Conservation (phyloP, 1,140 invertebrate species). For the Drosophila navojoa region DNA sequence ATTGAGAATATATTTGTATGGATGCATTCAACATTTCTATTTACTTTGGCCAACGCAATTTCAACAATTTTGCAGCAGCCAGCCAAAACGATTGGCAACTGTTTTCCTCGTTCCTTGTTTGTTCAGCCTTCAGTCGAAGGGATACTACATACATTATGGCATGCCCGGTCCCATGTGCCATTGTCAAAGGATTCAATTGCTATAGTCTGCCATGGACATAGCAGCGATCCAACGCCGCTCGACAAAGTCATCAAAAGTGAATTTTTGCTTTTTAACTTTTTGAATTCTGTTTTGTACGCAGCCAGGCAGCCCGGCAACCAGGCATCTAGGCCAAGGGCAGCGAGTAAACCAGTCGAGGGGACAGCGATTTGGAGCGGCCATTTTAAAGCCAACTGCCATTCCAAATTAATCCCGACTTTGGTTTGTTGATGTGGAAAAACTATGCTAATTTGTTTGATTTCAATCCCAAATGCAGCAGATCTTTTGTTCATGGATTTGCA, state of each 20-base stretch:
- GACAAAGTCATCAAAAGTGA: conserved; percentile 81
- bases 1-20: background rate
- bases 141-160: conserved; percentile 68
- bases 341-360: background rate
- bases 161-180: conserved; percentile 34
- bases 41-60: conserved; percentile 80
- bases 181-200: conserved; percentile 34
- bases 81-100: conserved; percentile 61
- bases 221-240: conserved; percentile 52
- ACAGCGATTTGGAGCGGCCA: conserved; percentile 20
- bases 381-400: conserved; percentile 31
- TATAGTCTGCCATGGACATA: conserved; percentile 8
- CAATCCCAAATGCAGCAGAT: conserved; percentile 30
- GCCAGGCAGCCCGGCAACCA: background rate
- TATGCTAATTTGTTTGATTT: conserved; percentile 70
- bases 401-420: conserved; percentile 76
- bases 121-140: conserved; percentile 64
- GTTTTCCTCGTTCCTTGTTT: conserved; percentile 63
- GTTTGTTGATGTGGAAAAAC: conserved; percentile 71
- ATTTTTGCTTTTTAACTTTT: conserved; percentile 83
- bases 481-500: conserved; percentile 67
- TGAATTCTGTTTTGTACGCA: conserved; percentile 49
- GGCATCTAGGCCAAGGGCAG: conserved; percentile 1
- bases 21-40: conserved; percentile 49
- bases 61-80: conserved; percentile 60